A percentile compares a stretch with the other conserved stretches of the same genome.
Evolutionary conservation across 1,140 invertebrate genomes (phyloP).

Genomic region (Physella acuta): DNA sequence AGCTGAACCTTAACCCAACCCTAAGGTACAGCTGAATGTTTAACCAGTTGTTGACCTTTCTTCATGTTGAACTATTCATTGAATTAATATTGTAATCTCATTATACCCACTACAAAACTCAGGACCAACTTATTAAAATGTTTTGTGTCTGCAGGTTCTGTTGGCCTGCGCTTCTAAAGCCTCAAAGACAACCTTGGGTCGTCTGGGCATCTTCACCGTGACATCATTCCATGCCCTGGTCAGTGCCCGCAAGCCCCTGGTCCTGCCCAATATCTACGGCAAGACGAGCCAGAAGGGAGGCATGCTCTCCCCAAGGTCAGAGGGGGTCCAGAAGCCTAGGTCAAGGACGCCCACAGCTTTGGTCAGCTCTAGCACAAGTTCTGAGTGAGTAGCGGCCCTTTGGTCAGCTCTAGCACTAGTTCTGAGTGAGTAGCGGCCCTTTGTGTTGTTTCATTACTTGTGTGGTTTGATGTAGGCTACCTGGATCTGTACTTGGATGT

Average conservation of each 20-base stretch:
- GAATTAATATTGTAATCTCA: too few relatives aligned
- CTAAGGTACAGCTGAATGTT: too few relatives aligned
- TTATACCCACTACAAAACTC: too few relatives aligned
- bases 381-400: constrained; percentile 32
- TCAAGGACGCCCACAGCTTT: constrained; percentile 32
- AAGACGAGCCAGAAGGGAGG: constrained; percentile 45
- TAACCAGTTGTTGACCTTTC: too few relatives aligned
- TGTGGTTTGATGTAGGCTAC: neutral
- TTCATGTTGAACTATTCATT: too few relatives aligned
- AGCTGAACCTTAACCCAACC: too few relatives aligned
- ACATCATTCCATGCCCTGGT: constrained; percentile 97
- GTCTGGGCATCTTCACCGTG: constrained; percentile 94
- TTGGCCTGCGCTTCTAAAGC: constrained; percentile 91
- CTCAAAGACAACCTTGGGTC: constrained; percentile 91
- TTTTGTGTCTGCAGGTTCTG: constrained; percentile 72
- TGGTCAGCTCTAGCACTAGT: constrained; percentile 8
- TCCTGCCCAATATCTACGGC: constrained; percentile 49
- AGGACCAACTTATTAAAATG: neutral
- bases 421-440: neutral
- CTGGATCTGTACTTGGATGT: neutral
- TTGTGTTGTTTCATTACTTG: neutral
- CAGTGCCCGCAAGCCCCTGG: constrained; percentile 72
- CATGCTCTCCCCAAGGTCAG: constrained; percentile 50
- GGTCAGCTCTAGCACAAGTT: constrained; percentile 28
- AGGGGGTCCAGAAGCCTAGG: constrained; percentile 31